These are phyloP conservation scores for Thripadectes ignobilis DNA, from an alignment of 2,797 vertebrate species.

Conservation along the genomic window DNA sequence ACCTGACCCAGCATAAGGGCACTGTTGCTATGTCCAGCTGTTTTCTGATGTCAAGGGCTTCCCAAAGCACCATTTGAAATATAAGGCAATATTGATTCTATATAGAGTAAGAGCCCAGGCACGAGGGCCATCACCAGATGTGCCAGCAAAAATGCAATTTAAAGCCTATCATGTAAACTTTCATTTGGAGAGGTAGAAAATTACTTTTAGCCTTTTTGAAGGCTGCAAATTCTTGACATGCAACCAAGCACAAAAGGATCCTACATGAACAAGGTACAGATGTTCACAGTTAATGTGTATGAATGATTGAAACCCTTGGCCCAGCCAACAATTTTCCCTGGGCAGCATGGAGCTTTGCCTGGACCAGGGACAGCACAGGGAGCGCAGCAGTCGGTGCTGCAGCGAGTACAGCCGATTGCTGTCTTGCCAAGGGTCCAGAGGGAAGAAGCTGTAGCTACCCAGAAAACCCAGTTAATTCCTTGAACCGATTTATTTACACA, in stretches of 20 bases:
- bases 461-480: not conserved
- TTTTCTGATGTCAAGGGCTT: not conserved
- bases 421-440: fast-evolving
- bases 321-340: fast-evolving
- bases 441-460: not conserved
- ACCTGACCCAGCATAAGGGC: not conserved
- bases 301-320: not conserved
- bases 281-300: not conserved
- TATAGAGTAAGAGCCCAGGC: not conserved
- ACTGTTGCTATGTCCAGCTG: not conserved
- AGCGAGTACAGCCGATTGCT: fast-evolving
- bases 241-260: not conserved
- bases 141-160: not conserved
- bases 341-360: not conserved
- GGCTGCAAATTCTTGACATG: not conserved
- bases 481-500: constrained; percentile 23
- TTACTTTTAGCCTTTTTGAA: not conserved
- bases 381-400: fast-evolving
- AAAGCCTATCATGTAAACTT: not conserved
- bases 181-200: not conserved
- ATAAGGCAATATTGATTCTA: not conserved
- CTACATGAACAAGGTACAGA: fast-evolving
- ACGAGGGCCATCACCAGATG: not conserved
- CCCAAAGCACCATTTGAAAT: not conserved
- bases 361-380: fast-evolving